Conservation (phyloP, 2,797 vertebrate species). For the Linurgus olivaceus region DNA sequence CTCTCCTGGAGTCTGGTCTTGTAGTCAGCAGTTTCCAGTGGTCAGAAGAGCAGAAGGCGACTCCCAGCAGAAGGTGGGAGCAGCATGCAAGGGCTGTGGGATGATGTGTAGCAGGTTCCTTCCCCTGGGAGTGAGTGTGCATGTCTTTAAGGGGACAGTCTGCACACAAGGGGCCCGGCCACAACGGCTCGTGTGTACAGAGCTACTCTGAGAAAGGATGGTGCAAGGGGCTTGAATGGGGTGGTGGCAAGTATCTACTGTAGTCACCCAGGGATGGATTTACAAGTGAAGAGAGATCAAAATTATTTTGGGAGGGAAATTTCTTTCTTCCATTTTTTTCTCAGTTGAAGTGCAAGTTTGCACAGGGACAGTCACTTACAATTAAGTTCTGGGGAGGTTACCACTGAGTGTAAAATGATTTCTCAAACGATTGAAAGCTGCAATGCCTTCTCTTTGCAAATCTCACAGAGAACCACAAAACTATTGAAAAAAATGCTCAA, state of each 20-base stretch:
- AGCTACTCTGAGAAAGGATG: neutral
- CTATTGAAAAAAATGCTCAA: neutral
- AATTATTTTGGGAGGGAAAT: neutral
- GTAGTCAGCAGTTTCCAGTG: neutral
- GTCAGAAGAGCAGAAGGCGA: neutral
- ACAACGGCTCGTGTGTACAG: neutral
- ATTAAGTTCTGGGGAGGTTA: neutral
- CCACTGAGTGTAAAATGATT: neutral
- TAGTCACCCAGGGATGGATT: neutral
- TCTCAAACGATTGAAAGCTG: neutral
- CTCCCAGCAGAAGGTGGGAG: neutral
- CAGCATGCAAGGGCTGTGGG: neutral
- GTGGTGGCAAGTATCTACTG: neutral
- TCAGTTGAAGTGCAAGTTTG: neutral
- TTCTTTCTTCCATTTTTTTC: neutral
- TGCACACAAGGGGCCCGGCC: neutral
- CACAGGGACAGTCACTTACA: neutral
- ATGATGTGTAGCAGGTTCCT: neutral
- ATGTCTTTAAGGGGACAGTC: accelerated
- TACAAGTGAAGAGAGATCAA: neutral
- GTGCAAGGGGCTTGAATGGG: neutral
- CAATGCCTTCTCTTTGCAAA: neutral
- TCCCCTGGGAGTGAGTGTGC: neutral
- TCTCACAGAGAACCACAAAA: neutral
- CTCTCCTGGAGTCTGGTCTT: neutral